Conservation (phyloP, 2,113 vertebrate species). For the Marmota flaviventris region DNA sequence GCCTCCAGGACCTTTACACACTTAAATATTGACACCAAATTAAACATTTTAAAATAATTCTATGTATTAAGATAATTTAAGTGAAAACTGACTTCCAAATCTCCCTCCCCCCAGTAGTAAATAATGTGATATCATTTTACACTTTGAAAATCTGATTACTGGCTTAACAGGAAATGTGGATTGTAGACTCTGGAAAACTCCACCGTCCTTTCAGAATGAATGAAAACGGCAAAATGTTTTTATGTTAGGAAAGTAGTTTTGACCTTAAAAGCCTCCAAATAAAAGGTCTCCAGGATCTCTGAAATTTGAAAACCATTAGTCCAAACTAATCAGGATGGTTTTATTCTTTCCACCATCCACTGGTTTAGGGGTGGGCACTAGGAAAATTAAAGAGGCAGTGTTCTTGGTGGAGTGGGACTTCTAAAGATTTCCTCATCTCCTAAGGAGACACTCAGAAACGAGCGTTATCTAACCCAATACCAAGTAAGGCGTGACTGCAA, state of each 20-base stretch:
- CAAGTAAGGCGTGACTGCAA: neutral
- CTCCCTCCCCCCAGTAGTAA: neutral
- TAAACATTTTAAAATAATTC: neutral
- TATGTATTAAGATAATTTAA: neutral
- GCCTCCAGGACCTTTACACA: neutral
- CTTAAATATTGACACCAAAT: neutral
- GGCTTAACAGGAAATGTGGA: neutral
- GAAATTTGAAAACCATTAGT: neutral
- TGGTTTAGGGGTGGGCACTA: neutral
- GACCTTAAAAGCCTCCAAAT: neutral
- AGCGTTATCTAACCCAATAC: neutral
- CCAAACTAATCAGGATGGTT: neutral
- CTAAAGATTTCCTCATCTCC: neutral
- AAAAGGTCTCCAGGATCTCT: neutral
- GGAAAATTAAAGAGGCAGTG: neutral
- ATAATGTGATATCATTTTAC: neutral
- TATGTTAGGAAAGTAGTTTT: neutral
- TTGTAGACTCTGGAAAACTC: neutral
- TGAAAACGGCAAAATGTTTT: constrained; percentile 23
- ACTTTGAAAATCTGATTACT: constrained; percentile 17
- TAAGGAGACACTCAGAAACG: neutral
- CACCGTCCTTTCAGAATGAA: neutral
- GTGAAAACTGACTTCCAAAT: neutral
- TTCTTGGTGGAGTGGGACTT: too few relatives aligned
- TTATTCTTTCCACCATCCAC: neutral